Conservation (phyloP, 1,140 invertebrate genomes). For the Neodiprion virginianus region DNA sequence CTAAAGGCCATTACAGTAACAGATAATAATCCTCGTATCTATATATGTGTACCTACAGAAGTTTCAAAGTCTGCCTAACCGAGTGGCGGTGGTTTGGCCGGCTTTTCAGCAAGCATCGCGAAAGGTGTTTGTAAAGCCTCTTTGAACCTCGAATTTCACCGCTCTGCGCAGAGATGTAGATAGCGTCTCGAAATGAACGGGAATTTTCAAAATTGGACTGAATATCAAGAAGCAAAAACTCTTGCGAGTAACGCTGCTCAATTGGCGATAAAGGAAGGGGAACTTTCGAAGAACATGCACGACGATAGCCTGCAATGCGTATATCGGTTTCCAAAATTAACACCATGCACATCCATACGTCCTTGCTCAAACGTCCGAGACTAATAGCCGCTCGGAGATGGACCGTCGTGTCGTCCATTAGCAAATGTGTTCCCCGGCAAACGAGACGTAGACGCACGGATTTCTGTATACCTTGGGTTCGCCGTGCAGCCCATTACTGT, state of each 20-base stretch:
- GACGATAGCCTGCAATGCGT: not conserved
- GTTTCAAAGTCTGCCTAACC: conserved; percentile 1
- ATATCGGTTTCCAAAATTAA: not conserved
- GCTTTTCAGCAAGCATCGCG: not conserved
- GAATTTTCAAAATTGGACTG: not conserved
- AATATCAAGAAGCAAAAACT: no score
- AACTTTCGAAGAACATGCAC: not conserved
- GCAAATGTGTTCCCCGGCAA: not conserved
- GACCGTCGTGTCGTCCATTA: conserved; percentile 1
- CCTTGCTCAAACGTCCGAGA: not conserved
- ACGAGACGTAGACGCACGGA: not conserved
- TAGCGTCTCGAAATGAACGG: not conserved
- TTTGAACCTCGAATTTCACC: not conserved
- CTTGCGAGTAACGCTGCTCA: no score
- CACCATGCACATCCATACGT: not conserved
- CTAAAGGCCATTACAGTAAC: not conserved
- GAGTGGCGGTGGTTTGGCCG: not conserved
- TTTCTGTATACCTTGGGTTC: not conserved
- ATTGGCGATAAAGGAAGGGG: no score
- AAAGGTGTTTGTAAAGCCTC: not conserved
- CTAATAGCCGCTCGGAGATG: not conserved
- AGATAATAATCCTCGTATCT: not conserved
- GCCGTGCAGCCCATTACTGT: not conserved
- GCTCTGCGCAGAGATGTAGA: not conserved
- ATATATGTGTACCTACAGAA: not conserved